phyloP scores from a whole-genome alignment of 2,888 invertebrate species.

The Pilophorus perplexus region DNA sequence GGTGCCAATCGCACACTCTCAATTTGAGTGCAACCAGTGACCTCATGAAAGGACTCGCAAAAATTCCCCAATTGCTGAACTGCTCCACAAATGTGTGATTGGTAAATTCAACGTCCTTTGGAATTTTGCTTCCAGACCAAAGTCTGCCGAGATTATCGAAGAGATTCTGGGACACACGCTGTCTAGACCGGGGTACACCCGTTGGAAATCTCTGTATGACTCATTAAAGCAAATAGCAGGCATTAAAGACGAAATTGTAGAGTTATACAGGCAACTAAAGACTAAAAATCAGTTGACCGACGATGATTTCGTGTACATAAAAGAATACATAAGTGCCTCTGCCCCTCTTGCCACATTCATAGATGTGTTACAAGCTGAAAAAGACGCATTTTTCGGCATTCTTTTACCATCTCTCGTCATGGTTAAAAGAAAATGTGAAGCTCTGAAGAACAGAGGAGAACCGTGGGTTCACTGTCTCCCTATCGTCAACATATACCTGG shows the following conservation, averaged over 20 bases:
- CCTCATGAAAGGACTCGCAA: no score
- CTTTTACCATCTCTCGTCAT: no score
- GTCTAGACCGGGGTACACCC: constrained; percentile 12
- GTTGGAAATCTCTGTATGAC: constrained; percentile 22
- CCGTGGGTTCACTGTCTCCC: no score
- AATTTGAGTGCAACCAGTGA: no score
- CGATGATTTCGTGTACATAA: constrained; percentile 24
- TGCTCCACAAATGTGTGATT: neutral
- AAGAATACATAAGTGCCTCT: constrained; percentile 4
- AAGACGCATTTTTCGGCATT: neutral
- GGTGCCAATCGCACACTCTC: no score
- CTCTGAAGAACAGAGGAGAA: no score
- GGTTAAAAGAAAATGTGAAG: no score
- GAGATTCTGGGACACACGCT: constrained; percentile 14
- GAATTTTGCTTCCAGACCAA: neutral
- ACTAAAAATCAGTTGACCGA: constrained; percentile 1
- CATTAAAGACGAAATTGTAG: neutral
- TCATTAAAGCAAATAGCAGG: neutral
- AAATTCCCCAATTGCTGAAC: no score
- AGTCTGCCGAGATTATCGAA: neutral
- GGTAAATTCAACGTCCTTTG: constrained; percentile 20
- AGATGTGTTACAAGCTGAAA: constrained; percentile 23
- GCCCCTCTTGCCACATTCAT: constrained; percentile 4
- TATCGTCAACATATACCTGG: no score
- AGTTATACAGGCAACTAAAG: constrained; percentile 1